Base-by-base conservation (phyloP, 30 jellyfish, hydroid and myxozoan species). In the Aurelia coerulea region DNA sequence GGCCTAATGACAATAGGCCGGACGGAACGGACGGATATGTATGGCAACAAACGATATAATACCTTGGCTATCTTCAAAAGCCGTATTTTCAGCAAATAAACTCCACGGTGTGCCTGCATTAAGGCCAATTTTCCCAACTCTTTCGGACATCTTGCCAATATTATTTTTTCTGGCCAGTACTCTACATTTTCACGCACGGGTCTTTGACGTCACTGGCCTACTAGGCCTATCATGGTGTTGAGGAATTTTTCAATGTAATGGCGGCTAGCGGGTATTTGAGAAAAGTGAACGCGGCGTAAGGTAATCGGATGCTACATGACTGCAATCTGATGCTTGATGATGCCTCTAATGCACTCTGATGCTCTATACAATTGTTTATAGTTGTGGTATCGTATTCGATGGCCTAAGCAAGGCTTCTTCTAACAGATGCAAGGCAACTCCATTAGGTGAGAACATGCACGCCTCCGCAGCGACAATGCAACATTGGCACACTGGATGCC, bases 81-180 rank as follows among this genome's bases (percentile, higher is more conserved):
- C 98, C 29, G 96, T 92, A 69, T 92, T 92, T 62, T 92, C 98
- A 4, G 98, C 97, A 64, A 92, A 92, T 12, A 92, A 80, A 73
- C 93, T 86, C 98, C 98, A 92, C 34, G 97, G 90, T 17, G 97
- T 78, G 78, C 98, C 95, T 19, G 98, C 91, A 68, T 95, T 88
- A 62, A 92, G 84, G 71, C 98, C 97, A 62, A 89, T 78, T 73
- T 92, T 92, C 68, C 92, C 90, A 35, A 87, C 81, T 78, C 94
- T 81, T 77, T 80, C 97, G 14, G 98, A 82, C 98, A 92, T 92
- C 58, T 60, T 91, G 65, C 39, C 65, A 23, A 16, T n/a, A 18
- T 58, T 74, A 59, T 18, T 9, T 58, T 37, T 8, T 60, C 63
- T 46, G 54, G 59, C 64, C 76, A 15, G 16, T 41, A 18, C 18